A percentile compares a stretch with the other conserved stretches of the same genome.
These are phyloP conservation scores for Clostera curtula DNA, from an alignment of 2,888 invertebrate genomes.

Conservation along the genomic window DNA sequence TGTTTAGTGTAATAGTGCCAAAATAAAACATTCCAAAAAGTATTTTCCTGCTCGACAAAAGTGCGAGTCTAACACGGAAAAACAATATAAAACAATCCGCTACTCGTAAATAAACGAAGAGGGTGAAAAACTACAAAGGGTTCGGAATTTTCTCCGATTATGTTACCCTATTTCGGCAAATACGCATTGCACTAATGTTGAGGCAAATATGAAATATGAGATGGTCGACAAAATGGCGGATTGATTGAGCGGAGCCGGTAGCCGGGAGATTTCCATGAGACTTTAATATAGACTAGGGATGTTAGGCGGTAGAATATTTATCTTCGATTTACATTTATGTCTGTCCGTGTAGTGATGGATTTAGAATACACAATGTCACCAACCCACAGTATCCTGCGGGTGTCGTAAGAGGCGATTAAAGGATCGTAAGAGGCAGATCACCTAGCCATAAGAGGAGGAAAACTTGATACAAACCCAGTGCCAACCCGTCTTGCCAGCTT, in stretches of 20 bases:
- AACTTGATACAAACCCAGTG: too few relatives aligned
- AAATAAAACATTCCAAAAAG: slow-evolving; percentile 2
- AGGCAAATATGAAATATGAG: slow-evolving; percentile 50
- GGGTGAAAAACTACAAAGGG: slow-evolving; percentile 24
- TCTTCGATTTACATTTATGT: too few relatives aligned
- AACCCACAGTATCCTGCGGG: too few relatives aligned
- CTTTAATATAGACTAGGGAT: slow-evolving; percentile 20
- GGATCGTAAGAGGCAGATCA: too few relatives aligned
- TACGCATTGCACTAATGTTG: slow-evolving; percentile 44
- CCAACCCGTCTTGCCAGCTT: too few relatives aligned
- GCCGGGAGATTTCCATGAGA: slow-evolving; percentile 35
- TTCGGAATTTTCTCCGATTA: slow-evolving; percentile 26
- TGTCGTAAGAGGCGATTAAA: too few relatives aligned
- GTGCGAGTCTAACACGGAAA: slow-evolving; percentile 18
- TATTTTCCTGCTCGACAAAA: slow-evolving; percentile 1
- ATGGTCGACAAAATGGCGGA: slow-evolving; percentile 36
- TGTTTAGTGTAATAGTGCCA: too few relatives aligned
- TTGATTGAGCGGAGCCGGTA: slow-evolving; percentile 47
- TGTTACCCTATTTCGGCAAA: slow-evolving; percentile 30
- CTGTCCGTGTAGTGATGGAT: too few relatives aligned
- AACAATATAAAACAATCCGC: slow-evolving; percentile 21
- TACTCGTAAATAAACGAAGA: slow-evolving; percentile 24
- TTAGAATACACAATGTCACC: too few relatives aligned
- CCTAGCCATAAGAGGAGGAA: too few relatives aligned
- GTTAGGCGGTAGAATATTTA: slow-evolving; percentile 3